Evolutionary conservation across 1,140 invertebrate genomes (phyloP), one percentile per base, ranked within the genome.

Genomic region (Delia radicum): DNA sequence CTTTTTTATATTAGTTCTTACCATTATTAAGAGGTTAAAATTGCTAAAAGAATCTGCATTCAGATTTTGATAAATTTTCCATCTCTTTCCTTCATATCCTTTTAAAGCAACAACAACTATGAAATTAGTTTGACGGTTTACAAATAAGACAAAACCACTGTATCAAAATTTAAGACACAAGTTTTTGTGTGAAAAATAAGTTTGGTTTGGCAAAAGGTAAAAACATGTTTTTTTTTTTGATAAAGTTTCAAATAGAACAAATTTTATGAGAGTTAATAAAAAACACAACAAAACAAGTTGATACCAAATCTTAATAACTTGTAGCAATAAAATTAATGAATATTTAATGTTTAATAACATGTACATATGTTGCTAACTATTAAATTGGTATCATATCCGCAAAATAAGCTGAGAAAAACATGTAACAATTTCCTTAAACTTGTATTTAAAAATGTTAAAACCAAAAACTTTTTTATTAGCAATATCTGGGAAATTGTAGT

Each of bases 311-410:
- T 18, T 24, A 69, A 69, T 29, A 69, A 69, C 65, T 21, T 26
- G n/a, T 69, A 8, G 65, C 65, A 69, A 69, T 69, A 33, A 37
- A 69, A 69, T 24, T 6, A 69, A 69, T 69, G 65, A 69, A 69
- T 69, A 33, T 69, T 69, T 69, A 69, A 69, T 33, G 65, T 33
- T 69, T 69, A 69, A 33, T 37, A 69, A 33, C 33, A 33, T 21
- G 18, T 21, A 33, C 65, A 69, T 21, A 33, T 69, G 29, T 69
- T 37, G 31, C n/a, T 6, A 69, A 8, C 29, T 33, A 69, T 69
- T 69, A 69, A 69, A n/a, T n/a, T n/a, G n/a, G n/a, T n/a, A n/a
- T n/a, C n/a, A n/a, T n/a, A n/a, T n/a, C 3, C 15, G 15, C 10
- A 42, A 42, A 42, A 42, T 6, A 42, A 6, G 10, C 15, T 42